These are phyloP conservation scores for Ptilorrhoa leucosticta DNA, from an alignment of 2,113 vertebrate species.

Conservation along the genomic window DNA sequence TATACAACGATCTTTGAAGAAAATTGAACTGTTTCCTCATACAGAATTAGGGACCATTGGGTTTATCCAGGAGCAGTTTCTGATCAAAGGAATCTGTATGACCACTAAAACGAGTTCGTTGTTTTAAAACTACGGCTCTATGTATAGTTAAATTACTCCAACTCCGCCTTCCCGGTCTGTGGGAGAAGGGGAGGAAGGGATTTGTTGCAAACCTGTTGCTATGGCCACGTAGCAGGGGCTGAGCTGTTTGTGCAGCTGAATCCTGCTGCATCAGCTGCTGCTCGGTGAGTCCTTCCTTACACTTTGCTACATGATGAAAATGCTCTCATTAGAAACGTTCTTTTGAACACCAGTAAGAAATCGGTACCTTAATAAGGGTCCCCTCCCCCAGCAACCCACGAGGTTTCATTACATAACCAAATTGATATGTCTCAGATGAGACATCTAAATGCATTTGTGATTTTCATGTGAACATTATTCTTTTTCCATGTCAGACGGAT, in stretches of 20 bases:
- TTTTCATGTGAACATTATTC: not conserved
- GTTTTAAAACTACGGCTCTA: not conserved
- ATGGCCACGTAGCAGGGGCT: conserved; percentile 21
- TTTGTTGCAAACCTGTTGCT: conserved; percentile 37
- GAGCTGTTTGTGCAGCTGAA: not conserved
- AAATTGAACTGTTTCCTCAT: not conserved
- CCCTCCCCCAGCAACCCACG: not conserved
- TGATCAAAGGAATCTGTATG: not conserved
- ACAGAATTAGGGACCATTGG: not conserved
- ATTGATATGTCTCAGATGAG: not conserved
- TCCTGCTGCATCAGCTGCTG: conserved; percentile 16
- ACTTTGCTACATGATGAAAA: not conserved
- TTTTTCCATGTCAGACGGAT: not conserved
- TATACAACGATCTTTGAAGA: not conserved
- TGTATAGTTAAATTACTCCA: not conserved
- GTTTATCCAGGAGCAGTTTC: not conserved
- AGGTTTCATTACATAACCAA: conserved; percentile 35
- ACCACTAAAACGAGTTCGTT: not conserved
- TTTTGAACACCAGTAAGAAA: not conserved
- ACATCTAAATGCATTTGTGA: not conserved
- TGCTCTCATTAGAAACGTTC: not conserved
- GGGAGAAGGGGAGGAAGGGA: not conserved
- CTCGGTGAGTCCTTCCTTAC: conserved; percentile 36
- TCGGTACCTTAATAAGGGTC: not conserved
- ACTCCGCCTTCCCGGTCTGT: not conserved